phyloP scores from a whole-genome alignment of 2,888 invertebrate genomes.

The Prionchulus punctatus region DNA sequence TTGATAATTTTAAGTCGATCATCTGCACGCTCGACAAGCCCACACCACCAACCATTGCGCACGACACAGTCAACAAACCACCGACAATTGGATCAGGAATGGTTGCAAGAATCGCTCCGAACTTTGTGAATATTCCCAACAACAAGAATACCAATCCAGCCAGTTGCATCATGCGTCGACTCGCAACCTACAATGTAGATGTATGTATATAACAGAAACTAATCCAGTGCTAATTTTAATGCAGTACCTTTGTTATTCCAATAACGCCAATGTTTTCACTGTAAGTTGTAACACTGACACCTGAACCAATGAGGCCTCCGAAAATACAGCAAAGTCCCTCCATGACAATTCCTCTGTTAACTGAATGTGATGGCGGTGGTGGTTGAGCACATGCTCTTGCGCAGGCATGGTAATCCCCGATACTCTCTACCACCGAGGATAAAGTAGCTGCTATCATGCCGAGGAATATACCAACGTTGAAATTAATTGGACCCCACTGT shows the following conservation, averaged over 20 bases:
- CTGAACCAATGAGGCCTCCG: slow-evolving; percentile 67
- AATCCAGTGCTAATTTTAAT: neutral
- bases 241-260: slow-evolving; percentile 57
- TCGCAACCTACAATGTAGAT: slow-evolving; percentile 31
- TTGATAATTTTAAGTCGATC: slow-evolving; percentile 60
- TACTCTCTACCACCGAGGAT: slow-evolving; percentile 61
- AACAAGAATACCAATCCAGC: slow-evolving; percentile 36
- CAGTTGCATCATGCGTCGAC: slow-evolving; percentile 34
- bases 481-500: slow-evolving; percentile 54
- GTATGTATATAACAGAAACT: neutral
- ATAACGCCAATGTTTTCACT: slow-evolving; percentile 78
- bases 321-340: slow-evolving; percentile 69
- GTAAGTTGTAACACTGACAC: slow-evolving; percentile 72
- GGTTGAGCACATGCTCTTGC: slow-evolving; percentile 52
- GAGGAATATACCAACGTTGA: slow-evolving; percentile 51
- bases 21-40: slow-evolving; percentile 47
- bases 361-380: slow-evolving; percentile 65
- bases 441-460: slow-evolving; percentile 62
- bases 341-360: slow-evolving; percentile 66
- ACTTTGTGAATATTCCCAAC: slow-evolving; percentile 37
- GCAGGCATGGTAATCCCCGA: slow-evolving; percentile 79
- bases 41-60: slow-evolving; percentile 33
- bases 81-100: slow-evolving; percentile 40
- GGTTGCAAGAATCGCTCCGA: slow-evolving; percentile 38
- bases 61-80: slow-evolving; percentile 32